Evolutionary conservation across 2,797 vertebrate genomes (phyloP).

Genomic region (Acestrorhynchus altus): DNA sequence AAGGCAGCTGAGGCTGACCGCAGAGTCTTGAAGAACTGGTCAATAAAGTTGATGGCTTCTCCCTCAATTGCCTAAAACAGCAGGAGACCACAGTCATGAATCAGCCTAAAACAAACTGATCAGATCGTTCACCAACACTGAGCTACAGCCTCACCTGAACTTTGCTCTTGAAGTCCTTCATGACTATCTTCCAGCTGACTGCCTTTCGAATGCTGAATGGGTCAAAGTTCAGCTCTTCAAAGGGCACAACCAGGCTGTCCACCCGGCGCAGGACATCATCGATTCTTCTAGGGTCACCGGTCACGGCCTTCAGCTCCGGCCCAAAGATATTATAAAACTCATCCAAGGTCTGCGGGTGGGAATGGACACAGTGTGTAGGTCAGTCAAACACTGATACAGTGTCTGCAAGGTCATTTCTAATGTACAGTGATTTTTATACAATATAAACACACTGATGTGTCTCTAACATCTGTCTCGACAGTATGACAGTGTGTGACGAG

Average conservation of each 20-base stretch:
- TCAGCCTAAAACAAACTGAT: neutral
- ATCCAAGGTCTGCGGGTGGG: constrained; percentile 79
- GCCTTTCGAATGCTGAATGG: constrained; percentile 81
- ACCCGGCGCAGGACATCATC: constrained; percentile 82
- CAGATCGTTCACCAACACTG: neutral
- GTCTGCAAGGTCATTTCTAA: no score
- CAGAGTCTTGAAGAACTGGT: constrained; percentile 89
- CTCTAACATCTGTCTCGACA: no score
- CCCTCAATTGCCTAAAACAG: constrained; percentile 84
- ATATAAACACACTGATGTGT: no score
- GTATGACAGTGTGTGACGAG: no score
- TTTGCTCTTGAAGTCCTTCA: constrained; percentile 83
- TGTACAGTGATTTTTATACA: no score
- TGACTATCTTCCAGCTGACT: constrained; percentile 83
- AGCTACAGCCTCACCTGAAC: constrained; percentile 77
- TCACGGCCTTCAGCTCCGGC: constrained; percentile 87
- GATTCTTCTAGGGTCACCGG: constrained; percentile 82
- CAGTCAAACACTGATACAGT: neutral
- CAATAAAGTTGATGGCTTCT: constrained; percentile 87
- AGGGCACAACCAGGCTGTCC: constrained; percentile 79
- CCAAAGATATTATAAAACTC: constrained; percentile 91
- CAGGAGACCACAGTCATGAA: constrained; percentile 13
- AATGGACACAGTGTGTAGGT: neutral
- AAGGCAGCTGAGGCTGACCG: constrained; percentile 90
- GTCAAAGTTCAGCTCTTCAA: constrained; percentile 84